Base-by-base conservation (phyloP, 1,140 invertebrate species). In the Tetragonula clypearis region DNA sequence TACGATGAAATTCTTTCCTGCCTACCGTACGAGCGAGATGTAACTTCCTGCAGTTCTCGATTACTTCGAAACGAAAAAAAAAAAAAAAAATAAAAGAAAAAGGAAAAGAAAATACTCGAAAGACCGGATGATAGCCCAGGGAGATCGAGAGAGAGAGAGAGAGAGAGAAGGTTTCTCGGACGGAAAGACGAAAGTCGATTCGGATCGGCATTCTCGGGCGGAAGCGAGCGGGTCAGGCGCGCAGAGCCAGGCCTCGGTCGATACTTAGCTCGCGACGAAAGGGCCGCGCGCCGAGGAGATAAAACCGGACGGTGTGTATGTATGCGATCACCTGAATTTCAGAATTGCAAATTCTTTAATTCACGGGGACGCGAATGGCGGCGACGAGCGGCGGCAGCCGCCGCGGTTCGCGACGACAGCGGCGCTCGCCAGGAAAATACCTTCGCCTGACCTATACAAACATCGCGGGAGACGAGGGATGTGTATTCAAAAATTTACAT, bases 291-390 rank as follows among this genome's bases (percentile, higher is more conserved):
- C 62, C 84, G 78, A 71, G 49, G 69, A 86, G 79, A 87, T 87
- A 85, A 82, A 90, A 80, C 87, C 85, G 88, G 84, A 86, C 62
- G 87, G 89, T 76, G 87, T 84, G 87, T 86, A 89, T 90, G 86
- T 88, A 90, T 90, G 87, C 91, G 91, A 93, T 93, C 92, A 92
- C 91, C 91, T 91, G 90, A 91, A 90, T 93, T 94, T 95, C 94
- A 94, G 94, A 95, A 95, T 95, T 95, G 94, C 94, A 94, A 95
- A 95, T 95, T 95, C 94, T 94, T 95, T 95, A 94, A 95, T 95
- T 94, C 93, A 88, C 92, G 84, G 87, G 82, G 82, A 92, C 91
- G 90, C 91, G 41, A 88, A 92, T 79, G 90, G 82, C 85, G 72
- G 84, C 84, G 73, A 69, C 79, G 85, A 58, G 86, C 68, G 66